Conservation (phyloP, 2,888 invertebrate species). For the Lepidocyrtoides sp. region DNA sequence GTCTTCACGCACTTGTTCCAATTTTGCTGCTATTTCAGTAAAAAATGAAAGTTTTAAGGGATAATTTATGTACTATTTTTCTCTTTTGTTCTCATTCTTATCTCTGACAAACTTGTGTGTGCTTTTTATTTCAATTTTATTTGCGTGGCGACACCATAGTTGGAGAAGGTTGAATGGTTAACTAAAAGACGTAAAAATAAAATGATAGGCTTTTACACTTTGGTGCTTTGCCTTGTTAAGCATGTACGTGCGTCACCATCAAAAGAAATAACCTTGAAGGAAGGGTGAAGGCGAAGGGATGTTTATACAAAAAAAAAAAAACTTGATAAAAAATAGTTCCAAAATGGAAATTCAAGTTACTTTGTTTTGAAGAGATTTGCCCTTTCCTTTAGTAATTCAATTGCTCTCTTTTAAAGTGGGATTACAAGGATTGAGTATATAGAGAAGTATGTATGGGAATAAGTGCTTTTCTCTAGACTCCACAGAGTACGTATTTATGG, state of each 20-base stretch:
- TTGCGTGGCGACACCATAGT: conserved; percentile 19
- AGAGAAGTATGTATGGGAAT: neutral
- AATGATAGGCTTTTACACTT: conserved; percentile 18
- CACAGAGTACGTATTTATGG: neutral
- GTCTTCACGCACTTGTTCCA: neutral
- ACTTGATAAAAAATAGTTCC: neutral
- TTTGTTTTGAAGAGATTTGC: conserved; percentile 24
- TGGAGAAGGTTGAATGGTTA: neutral
- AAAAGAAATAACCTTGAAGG: conserved; percentile 12
- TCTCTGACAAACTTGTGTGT: neutral
- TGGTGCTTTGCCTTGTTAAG: neutral
- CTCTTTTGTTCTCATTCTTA: neutral
- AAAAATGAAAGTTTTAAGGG: conserved; percentile 9
- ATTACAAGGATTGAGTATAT: neutral
- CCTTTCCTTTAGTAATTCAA: neutral
- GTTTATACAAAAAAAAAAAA: neutral
- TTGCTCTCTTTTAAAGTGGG: neutral
- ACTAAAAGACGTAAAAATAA: neutral
- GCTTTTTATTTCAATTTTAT: conserved; percentile 10
- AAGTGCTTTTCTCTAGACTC: neutral
- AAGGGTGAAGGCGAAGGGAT: too few species aligned
- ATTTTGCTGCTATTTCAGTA: neutral
- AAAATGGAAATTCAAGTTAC: neutral
- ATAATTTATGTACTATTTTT: conserved; percentile 28
- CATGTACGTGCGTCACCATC: neutral